Base-by-base conservation (phyloP, 1,140 invertebrate genomes). In the Ceratosolen solmsi region DNA sequence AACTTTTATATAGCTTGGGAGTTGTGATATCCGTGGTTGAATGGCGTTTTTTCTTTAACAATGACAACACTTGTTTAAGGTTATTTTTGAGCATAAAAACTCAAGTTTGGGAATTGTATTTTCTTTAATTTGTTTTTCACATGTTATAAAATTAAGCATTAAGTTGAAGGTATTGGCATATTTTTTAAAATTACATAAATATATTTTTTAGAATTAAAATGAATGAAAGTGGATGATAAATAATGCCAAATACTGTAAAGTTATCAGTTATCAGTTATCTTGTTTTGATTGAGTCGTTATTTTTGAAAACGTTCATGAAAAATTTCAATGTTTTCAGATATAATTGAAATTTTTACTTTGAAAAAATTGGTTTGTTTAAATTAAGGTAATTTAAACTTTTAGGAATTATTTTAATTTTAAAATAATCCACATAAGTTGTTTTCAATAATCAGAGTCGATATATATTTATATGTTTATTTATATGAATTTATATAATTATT, bases 11-110 rank as follows among this genome's bases (percentile, higher is more conserved):
- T 54, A n/a, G 15, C 0, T 30, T 51, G 2, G 60, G 11, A n/a
- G 30, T 58, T 65, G 8, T 13, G 30, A 46, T 56, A 33, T 15
- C 11, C 51, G 49, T 27, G 33, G 27, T 8, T 72, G 30, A 81
- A 81, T 81, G 72, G 56, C 72, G 60, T 54, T 68, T 68, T 75
- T 75, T 65, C 22, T 65, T 54, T 30, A 33, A 65, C 71, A 22
- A 75, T 81, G 72, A 80, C 79, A 80, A 74, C 56, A 74, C 54
- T 5, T 51, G 11, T 74, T 81, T 81, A 81, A 81, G 79, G 72
- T 75, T 81, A 81, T 41, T 81, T 75, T 74, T 81, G 11, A 41
- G 22, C 9, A 30, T 79, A n/a, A 36, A 17, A 33, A 22, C 5
- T 58, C 1, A 25, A 22, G 1, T 74, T 36, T 13, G 36, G 11